Evolutionary conservation across 2,888 invertebrate genomes (phyloP).

Genomic region (Rhingia rostrata): DNA sequence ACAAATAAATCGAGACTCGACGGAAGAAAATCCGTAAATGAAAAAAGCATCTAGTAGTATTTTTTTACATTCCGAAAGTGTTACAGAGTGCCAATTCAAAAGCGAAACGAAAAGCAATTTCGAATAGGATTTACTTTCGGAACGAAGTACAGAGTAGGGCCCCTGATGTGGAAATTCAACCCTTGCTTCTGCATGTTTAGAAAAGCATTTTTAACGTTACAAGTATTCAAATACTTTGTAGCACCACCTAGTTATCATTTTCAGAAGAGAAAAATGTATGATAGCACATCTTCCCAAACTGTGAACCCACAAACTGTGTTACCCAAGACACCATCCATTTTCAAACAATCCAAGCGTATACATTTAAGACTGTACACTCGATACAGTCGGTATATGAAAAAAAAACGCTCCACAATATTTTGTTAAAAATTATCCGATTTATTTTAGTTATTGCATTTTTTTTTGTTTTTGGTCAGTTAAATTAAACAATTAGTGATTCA

Average conservation of each 20-base stretch:
- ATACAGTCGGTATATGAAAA: neutral
- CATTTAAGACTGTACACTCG: neutral
- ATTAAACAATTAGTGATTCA: slow-evolving; percentile 55
- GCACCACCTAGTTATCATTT: neutral
- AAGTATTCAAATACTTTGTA: neutral
- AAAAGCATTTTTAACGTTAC: too few species aligned
- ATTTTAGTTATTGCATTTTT: slow-evolving; percentile 49
- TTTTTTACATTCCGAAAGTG: too few species aligned
- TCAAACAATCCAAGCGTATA: neutral
- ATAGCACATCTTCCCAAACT: neutral
- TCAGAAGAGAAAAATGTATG: neutral
- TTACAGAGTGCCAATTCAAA: too few species aligned
- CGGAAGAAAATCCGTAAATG: too few species aligned
- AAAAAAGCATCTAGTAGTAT: too few species aligned
- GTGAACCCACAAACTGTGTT: neutral
- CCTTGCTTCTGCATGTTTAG: too few species aligned
- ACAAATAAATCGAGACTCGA: too few species aligned
- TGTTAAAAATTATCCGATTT: slow-evolving; percentile 68
- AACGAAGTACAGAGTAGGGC: too few species aligned
- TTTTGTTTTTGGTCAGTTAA: slow-evolving; percentile 31
- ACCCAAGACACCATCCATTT: neutral
- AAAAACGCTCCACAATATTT: neutral
- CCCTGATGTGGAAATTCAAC: too few species aligned
- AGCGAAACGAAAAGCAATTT: too few species aligned
- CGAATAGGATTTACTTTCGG: too few species aligned